These are phyloP conservation scores for Trissoscelio sp. DNA, from an alignment of 2,888 invertebrate species.

Conservation along the genomic window DNA sequence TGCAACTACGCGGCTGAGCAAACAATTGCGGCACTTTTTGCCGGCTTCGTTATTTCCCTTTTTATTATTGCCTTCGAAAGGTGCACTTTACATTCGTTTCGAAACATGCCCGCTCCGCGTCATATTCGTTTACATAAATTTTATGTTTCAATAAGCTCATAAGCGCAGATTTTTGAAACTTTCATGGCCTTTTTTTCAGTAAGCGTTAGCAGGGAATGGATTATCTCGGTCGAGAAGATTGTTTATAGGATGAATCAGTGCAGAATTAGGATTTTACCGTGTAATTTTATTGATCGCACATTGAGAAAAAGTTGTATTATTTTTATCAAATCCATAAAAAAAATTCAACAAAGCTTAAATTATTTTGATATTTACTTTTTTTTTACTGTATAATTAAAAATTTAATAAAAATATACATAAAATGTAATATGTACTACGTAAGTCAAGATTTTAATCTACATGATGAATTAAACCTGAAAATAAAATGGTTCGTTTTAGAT, in stretches of 20 bases:
- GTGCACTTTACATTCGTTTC: constrained; percentile 3
- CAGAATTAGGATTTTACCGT: not conserved
- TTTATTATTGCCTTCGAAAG: constrained; percentile 4
- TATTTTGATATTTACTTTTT: no score
- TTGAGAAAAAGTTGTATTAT: no score
- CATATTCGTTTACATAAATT: constrained; percentile 39
- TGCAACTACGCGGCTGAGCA: constrained; percentile 40
- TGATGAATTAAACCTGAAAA: no score
- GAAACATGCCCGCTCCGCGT: not conserved
- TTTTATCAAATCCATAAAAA: no score
- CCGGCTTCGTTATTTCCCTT: not conserved
- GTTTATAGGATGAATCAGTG: constrained; percentile 6
- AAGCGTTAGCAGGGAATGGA: not conserved
- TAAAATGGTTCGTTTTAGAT: not conserved
- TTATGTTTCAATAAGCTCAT: constrained; percentile 35
- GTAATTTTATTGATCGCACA: not conserved
- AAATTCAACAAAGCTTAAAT: no score
- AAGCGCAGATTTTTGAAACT: constrained; percentile 18
- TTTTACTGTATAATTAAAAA: no score
- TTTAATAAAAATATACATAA: no score
- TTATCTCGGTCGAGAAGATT: constrained; percentile 1
- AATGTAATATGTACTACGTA: no score
- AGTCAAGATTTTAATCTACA: no score
- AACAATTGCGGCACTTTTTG: constrained; percentile 42
- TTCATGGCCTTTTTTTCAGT: not conserved